These are phyloP conservation scores for Ophioderma brevispina DNA, from an alignment of 35 echinoderm and acorn worm species.

Conservation along the genomic window DNA sequence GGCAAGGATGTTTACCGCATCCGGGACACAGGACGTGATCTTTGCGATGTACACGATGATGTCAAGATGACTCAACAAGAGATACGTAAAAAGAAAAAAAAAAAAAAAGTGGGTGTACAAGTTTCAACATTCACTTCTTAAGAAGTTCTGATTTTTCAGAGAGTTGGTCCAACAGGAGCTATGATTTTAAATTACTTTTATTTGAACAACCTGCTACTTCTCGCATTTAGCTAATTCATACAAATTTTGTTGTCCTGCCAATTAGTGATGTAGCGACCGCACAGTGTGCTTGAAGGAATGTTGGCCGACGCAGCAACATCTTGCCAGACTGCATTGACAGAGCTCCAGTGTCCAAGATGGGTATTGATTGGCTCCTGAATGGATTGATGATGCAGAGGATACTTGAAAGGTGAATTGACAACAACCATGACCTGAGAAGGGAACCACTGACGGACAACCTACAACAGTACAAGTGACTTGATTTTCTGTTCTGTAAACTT, in stretches of 20 bases:
- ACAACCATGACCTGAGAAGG: slow-evolving; percentile 67
- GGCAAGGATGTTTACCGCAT: slow-evolving; percentile 84
- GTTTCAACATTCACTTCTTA: too few species aligned
- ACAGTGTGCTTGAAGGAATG: slow-evolving; percentile 87
- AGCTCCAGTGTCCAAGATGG: slow-evolving; percentile 84
- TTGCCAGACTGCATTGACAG: slow-evolving; percentile 85
- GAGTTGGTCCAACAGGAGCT: too few species aligned
- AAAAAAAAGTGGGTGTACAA: too few species aligned
- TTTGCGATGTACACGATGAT: slow-evolving; percentile 85
- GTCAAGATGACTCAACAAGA: slow-evolving; percentile 83
- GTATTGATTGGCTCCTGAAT: slow-evolving; percentile 68
- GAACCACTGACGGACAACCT: slow-evolving; percentile 64
- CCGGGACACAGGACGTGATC: slow-evolving; percentile 78
- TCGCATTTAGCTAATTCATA: too few species aligned
- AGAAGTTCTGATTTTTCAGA: too few species aligned
- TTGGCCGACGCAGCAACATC: slow-evolving; percentile 80
- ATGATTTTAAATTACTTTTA: too few species aligned
- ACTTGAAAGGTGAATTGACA: slow-evolving; percentile 74
- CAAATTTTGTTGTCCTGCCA: too few species aligned
- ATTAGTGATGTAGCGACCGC: slow-evolving; percentile 82
- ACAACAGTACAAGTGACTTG: slow-evolving; percentile 96
- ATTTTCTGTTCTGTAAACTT: too few species aligned
- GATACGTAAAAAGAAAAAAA: slow-evolving; percentile 77
- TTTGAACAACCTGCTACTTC: too few species aligned
- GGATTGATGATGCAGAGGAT: slow-evolving; percentile 77